Percentiles rank a stretch among this genome's conserved stretches.
Evolutionary conservation across 2,113 vertebrate genomes (phyloP).

Genomic region (Megaceryle maxima): DNA sequence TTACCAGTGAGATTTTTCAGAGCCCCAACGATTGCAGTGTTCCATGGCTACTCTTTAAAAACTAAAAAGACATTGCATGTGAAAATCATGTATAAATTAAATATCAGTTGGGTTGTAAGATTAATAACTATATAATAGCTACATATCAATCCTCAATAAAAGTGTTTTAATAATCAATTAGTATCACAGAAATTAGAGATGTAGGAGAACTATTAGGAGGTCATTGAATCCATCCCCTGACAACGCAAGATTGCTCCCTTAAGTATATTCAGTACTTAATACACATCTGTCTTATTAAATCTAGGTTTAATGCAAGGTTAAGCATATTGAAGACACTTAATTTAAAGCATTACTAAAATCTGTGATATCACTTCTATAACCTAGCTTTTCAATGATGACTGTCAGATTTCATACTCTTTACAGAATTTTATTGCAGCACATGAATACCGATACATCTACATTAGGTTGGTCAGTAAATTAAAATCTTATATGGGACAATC

Average conservation of each 20-base stretch:
- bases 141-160: slow-evolving; percentile 72
- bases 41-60: slow-evolving; percentile 43
- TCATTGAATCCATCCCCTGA: slow-evolving; percentile 67
- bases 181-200: slow-evolving; percentile 73
- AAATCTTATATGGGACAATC: slow-evolving; percentile 57
- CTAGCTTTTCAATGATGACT: slow-evolving; percentile 59
- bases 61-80: slow-evolving; percentile 45
- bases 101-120: slow-evolving; percentile 69
- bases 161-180: slow-evolving; percentile 73
- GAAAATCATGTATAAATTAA: slow-evolving; percentile 71
- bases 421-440: slow-evolving; percentile 58
- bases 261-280: slow-evolving; percentile 55
- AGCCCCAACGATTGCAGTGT: neutral
- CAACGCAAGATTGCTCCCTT: slow-evolving; percentile 50
- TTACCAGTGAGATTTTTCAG: slow-evolving; percentile 27
- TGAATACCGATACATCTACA: slow-evolving; percentile 38
- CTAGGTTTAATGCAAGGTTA: slow-evolving; percentile 63
- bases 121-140: slow-evolving; percentile 70
- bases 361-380: slow-evolving; percentile 69
- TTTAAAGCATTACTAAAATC: slow-evolving; percentile 68
- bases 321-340: slow-evolving; percentile 73
- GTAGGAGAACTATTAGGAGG: slow-evolving; percentile 67
- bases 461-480: slow-evolving; percentile 60
- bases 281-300: slow-evolving; percentile 59
- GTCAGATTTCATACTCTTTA: slow-evolving; percentile 71